Base-by-base conservation (phyloP, 2,113 vertebrate species). In the Ictalurus furcatus region DNA sequence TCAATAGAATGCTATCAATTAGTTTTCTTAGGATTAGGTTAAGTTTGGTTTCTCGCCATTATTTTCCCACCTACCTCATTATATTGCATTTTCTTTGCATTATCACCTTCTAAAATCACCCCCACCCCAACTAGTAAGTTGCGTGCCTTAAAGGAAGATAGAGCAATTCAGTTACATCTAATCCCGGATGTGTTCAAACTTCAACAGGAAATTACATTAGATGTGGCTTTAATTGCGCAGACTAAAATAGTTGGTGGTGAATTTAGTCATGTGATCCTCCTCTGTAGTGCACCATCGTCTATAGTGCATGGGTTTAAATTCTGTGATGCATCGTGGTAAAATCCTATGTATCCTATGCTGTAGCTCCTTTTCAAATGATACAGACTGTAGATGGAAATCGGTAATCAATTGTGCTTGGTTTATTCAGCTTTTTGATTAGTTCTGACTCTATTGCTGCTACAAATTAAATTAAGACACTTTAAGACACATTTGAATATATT, bases 381-480 rank as follows among this genome's bases (percentile, higher is more conserved):
- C 12, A 79, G 76, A 54, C 48, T 54, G 78, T 30, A n/a, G 30
- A 80, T 80, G 13, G 48, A 56, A 56, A 30, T 30, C 16, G 0
- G 78, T 48, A 52, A 7, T 52, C 13, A 25, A 28, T 19, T 83
- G 19, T 37, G n/a, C 11, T 63, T 63, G 81, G 21, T 63, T 63
- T 83, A 61, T 61, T 83, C 34, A 37, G 19, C 16, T 58, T 81
- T 81, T 81, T 21, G 6, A 30, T 81, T 30, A n/a, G 7, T 30
- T 58, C n/a, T 81, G 6, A 81, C 30, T 59, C 44, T 34, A 61
- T 40, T 44, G 12, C 21, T 84, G 23, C 58, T 28, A 84, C 81
- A 84, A 84, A 63, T 84, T 84, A 84, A 84, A 84, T 84, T 63
- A 84, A 84, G 4, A 63, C 17, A 25, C 56, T 59, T 83, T 30